phyloP scores from a whole-genome alignment of 2,888 invertebrate genomes.

The Acleris holmiana region DNA sequence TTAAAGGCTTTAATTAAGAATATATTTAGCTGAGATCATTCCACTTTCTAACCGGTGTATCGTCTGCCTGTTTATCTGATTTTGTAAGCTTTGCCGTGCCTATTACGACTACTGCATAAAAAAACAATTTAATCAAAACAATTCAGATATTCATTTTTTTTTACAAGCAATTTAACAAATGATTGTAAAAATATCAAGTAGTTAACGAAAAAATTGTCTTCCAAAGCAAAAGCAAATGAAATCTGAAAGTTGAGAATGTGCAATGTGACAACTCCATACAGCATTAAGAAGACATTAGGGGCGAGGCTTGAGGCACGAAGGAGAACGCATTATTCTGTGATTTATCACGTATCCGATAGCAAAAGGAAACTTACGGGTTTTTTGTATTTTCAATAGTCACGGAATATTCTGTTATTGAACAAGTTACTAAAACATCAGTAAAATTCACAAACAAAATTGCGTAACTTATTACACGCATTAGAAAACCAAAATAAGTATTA shows the following conservation, averaged over 20 bases:
- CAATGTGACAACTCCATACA: conserved; percentile 78
- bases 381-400: conserved; percentile 30
- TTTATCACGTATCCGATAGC: conserved; percentile 70
- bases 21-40: no score
- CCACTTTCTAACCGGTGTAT: no score
- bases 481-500: conserved; percentile 7
- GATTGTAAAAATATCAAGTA: no score
- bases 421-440: conserved; percentile 7
- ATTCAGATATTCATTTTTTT: no score
- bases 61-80: no score
- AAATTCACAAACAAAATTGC: background rate
- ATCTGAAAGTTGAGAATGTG: conserved; percentile 67
- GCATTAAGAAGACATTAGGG: conserved; percentile 82
- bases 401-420: conserved; percentile 19
- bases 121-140: no score
- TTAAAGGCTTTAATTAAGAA: no score
- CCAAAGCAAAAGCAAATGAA: conserved; percentile 56
- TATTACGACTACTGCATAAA: no score
- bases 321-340: conserved; percentile 73
- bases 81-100: no score
- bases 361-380: conserved; percentile 48
- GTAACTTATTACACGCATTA: conserved; percentile 8
- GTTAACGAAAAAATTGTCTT: conserved; percentile 1
- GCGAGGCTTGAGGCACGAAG: conserved; percentile 59
- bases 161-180: no score